phyloP scores from a whole-genome alignment of 2,113 vertebrate species.

The Archocentrus centrarchus region DNA sequence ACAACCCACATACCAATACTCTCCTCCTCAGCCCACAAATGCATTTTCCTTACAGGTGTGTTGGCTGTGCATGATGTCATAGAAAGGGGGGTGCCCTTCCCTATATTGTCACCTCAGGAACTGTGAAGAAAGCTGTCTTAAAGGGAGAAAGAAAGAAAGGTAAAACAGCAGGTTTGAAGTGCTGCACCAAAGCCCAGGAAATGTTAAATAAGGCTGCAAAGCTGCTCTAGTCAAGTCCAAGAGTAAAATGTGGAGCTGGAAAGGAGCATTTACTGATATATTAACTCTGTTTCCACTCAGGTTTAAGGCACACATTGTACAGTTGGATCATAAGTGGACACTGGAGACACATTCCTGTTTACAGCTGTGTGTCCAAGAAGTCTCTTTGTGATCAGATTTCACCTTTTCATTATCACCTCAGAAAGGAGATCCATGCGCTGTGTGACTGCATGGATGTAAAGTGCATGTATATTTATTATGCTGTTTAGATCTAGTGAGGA shows the following conservation, averaged over 20 bases:
- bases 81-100: too few relatives aligned
- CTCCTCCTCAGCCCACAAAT: too few relatives aligned
- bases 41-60: too few relatives aligned
- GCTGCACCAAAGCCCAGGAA: fast-evolving
- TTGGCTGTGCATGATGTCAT: not conserved
- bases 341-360: fast-evolving
- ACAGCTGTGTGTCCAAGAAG: not conserved
- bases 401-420: too few relatives aligned
- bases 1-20: too few relatives aligned
- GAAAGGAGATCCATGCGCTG: too few relatives aligned
- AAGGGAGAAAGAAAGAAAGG: not conserved
- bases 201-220: not conserved
- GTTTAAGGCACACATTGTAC: not conserved
- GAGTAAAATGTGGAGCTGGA: not conserved
- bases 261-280: fast-evolving
- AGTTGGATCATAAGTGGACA: fast-evolving
- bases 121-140: not conserved
- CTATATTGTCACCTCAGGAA: too few relatives aligned
- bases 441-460: too few relatives aligned
- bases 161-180: not conserved
- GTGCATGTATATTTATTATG: too few relatives aligned
- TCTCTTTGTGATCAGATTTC: not conserved
- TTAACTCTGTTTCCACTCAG: not conserved
- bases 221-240: not conserved
- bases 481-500: not conserved